A percentile compares a stretch with the other conserved stretches of the same genome.
These are phyloP conservation scores for Apaloderma vittatum DNA, from an alignment of 2,113 vertebrate genomes.

Conservation along the genomic window DNA sequence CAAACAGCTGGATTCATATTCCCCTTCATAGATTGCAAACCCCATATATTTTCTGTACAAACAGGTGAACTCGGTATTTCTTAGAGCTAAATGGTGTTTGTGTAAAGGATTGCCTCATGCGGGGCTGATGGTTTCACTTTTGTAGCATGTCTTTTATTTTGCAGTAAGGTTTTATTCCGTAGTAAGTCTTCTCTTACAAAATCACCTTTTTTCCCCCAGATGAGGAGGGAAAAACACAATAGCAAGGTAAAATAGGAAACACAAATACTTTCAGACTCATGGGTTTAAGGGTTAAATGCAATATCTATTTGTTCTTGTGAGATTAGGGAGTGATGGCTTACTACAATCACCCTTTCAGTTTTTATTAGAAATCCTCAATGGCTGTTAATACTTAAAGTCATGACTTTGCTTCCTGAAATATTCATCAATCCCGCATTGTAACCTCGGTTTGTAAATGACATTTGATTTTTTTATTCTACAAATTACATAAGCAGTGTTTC, in stretches of 20 bases:
- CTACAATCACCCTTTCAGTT: background rate
- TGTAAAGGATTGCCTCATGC: background rate
- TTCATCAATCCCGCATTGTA: background rate
- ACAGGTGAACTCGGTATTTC: background rate
- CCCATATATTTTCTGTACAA: background rate
- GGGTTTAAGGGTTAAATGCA: background rate
- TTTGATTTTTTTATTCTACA: slow-evolving; percentile 12
- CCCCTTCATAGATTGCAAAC: background rate
- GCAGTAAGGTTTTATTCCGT: background rate
- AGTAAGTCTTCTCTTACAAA: background rate
- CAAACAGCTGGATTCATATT: background rate
- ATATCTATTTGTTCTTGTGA: background rate
- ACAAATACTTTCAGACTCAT: background rate
- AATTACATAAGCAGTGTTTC: background rate
- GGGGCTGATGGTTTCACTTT: background rate
- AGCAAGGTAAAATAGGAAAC: background rate
- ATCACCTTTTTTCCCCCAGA: background rate
- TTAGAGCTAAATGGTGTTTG: background rate
- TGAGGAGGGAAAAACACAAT: background rate
- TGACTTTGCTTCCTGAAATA: background rate
- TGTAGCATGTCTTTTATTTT: background rate
- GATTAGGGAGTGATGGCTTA: background rate
- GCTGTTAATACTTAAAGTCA: background rate
- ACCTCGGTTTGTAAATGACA: background rate
- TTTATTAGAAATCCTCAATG: background rate